Evolutionary conservation across 2,888 invertebrate genomes (phyloP).

Genomic region (Pemphredon lugubris): DNA sequence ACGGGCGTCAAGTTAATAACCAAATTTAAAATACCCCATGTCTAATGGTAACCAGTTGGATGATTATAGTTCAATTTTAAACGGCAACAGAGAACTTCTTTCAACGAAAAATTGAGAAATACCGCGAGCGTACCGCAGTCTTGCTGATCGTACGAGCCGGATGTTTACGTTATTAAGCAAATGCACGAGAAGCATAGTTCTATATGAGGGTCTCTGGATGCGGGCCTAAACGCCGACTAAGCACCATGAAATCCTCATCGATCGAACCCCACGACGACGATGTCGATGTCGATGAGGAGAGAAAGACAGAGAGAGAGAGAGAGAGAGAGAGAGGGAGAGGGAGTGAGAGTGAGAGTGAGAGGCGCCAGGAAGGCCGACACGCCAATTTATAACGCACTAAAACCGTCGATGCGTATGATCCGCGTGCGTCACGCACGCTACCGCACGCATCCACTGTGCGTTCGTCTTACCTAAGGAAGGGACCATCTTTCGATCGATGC

Average conservation of each 20-base stretch:
- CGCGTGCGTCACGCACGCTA: constrained; percentile 63
- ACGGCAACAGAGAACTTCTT: too few species aligned
- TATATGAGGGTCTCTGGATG: constrained; percentile 69
- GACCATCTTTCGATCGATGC: constrained; percentile 25
- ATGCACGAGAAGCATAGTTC: constrained; percentile 60
- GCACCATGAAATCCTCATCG: constrained; percentile 72
- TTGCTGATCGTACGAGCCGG: constrained; percentile 43
- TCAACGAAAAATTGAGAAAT: too few species aligned
- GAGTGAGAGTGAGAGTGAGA: constrained; percentile 27
- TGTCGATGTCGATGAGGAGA: constrained; percentile 45
- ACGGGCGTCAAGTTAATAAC: too few species aligned
- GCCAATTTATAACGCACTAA: constrained; percentile 77
- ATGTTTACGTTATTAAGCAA: constrained; percentile 76
- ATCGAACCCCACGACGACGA: constrained; percentile 63
- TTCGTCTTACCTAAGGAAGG: constrained; percentile 7
- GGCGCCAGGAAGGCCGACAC: constrained; percentile 72
- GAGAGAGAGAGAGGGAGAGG: neutral
- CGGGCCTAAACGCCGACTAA: constrained; percentile 76
- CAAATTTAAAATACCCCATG: too few species aligned
- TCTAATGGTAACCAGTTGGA: too few species aligned
- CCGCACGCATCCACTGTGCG: constrained; percentile 29
- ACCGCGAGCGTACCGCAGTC: too few species aligned
- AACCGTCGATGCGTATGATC: constrained; percentile 74
- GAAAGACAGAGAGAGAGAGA: neutral
- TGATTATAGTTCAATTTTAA: too few species aligned